These are phyloP conservation scores for Machimus rusticus DNA, from an alignment of 2,888 invertebrate species.

Conservation along the genomic window DNA sequence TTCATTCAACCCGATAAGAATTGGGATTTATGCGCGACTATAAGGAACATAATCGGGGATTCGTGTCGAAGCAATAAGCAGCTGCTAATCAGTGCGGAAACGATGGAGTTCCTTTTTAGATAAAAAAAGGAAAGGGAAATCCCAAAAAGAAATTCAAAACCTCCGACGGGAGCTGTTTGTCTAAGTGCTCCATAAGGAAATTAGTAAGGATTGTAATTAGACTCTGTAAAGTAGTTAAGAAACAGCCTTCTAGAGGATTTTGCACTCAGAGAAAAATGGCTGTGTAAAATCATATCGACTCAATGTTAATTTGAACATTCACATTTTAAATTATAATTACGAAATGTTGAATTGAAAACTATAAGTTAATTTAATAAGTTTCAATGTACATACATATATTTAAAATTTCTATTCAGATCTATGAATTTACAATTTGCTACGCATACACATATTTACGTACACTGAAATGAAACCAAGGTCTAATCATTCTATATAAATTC, in stretches of 20 bases:
- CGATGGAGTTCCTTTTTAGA: background rate
- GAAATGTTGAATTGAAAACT: no score
- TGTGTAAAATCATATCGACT: no score
- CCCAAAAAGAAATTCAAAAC: background rate
- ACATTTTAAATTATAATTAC: no score
- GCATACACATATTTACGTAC: no score
- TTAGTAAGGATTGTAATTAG: background rate
- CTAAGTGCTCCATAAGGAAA: background rate
- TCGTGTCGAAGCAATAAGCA: background rate
- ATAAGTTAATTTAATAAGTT: no score
- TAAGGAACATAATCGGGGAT: background rate
- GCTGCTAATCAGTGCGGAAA: background rate
- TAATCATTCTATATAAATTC: no score
- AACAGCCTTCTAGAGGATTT: background rate
- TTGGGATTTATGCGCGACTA: background rate
- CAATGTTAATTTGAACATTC: no score
- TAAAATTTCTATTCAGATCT: no score
- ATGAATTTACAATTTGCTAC: no score
- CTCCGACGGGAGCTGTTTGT: background rate
- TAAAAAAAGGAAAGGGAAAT: background rate
- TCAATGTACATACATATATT: no score
- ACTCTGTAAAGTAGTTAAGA: background rate
- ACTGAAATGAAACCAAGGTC: no score
- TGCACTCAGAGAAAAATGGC: no score
- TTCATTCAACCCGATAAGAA: background rate